Percentiles rank a stretch among this genome's conserved stretches.
Conservation (phyloP, 1,140 invertebrate genomes). For the Mylabris phalerata region DNA sequence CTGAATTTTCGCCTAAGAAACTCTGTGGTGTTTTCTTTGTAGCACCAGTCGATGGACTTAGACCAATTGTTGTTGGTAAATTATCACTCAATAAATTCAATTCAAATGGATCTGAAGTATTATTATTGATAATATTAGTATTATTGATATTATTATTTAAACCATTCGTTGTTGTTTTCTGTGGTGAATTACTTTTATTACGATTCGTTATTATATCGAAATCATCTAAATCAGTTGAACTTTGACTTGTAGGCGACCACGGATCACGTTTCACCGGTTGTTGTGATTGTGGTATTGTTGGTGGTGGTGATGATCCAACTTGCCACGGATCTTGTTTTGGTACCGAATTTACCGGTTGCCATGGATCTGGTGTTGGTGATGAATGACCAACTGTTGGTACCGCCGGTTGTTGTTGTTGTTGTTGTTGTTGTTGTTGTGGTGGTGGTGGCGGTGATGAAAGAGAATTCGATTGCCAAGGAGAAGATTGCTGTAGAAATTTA, state of each 20-base stretch:
- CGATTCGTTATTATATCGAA: constrained; percentile 76
- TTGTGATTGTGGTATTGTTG: background rate
- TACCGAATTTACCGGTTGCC: background rate
- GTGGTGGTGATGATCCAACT: background rate
- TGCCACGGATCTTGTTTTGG: background rate
- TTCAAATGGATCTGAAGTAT: constrained; percentile 59
- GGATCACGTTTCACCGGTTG: constrained; percentile 24
- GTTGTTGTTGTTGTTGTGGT: no score
- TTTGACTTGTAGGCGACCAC: constrained; percentile 42
- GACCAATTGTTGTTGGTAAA: constrained; percentile 38
- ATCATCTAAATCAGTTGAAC: constrained; percentile 69
- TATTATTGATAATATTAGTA: constrained; percentile 42
- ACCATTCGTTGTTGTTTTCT: constrained; percentile 39
- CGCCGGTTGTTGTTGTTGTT: background rate
- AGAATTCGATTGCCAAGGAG: constrained; percentile 29
- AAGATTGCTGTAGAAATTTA: constrained; percentile 19
- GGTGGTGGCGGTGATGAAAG: constrained; percentile 19
- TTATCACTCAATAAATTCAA: constrained; percentile 54
- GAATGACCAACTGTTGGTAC: background rate
- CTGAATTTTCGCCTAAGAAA: constrained; percentile 90
- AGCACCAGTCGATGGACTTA: constrained; percentile 42
- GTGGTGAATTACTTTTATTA: constrained; percentile 45
- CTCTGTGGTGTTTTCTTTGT: constrained; percentile 82
- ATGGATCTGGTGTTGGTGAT: background rate
- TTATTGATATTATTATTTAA: constrained; percentile 42